Evolutionary conservation across 2,797 vertebrate genomes (phyloP).

Genomic region (Peromyscus attwateri): DNA sequence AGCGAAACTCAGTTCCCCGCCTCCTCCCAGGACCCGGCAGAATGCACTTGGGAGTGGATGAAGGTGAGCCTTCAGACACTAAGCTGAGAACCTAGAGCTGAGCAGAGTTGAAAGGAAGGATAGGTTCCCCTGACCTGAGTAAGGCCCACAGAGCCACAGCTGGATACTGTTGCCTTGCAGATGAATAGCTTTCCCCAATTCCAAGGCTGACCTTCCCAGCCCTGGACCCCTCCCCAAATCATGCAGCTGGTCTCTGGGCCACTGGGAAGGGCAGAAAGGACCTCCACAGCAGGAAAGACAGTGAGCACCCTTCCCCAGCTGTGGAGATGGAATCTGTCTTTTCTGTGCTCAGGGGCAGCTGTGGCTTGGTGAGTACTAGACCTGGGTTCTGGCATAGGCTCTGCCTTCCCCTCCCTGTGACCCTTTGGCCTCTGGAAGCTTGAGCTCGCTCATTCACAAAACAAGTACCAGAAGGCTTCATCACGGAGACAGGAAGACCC

Average conservation of each 20-base stretch:
- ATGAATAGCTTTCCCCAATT: neutral
- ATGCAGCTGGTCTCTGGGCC: neutral
- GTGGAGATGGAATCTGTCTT: neutral
- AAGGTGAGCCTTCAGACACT: neutral
- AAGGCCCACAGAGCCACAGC: neutral
- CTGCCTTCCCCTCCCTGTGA: neutral
- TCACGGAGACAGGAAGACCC: neutral
- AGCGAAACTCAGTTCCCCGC: constrained; percentile 9
- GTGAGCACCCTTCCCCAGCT: neutral
- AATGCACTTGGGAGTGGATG: neutral
- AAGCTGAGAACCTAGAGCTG: neutral
- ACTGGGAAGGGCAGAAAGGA: neutral
- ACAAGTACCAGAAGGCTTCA: neutral
- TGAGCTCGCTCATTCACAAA: neutral
- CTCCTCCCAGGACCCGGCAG: constrained; percentile 5
- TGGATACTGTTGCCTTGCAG: neutral
- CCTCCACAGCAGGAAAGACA: neutral
- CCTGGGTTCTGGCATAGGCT: neutral
- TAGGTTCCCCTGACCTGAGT: neutral
- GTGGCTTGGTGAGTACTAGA: accelerated
- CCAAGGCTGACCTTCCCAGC: neutral
- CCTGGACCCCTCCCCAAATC: neutral
- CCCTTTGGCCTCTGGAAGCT: neutral
- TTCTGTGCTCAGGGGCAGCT: neutral
- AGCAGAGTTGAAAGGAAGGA: neutral